phyloP scores from a whole-genome alignment of 2,113 vertebrate genomes.

The Lepus europaeus region DNA sequence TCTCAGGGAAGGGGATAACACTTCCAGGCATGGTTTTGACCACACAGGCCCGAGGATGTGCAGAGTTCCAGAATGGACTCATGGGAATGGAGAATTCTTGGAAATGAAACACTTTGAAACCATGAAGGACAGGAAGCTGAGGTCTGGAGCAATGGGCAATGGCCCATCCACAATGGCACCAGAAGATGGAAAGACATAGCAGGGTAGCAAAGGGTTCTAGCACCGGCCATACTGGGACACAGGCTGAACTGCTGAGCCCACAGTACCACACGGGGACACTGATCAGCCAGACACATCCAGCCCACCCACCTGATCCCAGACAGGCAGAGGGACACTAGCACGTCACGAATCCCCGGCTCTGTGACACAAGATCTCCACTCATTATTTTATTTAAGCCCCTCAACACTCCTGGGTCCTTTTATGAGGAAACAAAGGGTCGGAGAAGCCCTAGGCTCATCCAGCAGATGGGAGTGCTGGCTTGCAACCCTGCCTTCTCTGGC shows the following conservation, averaged over 20 bases:
- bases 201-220: background rate
- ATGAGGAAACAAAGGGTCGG: constrained; percentile 12
- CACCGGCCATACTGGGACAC: background rate
- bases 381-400: background rate
- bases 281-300: accelerated
- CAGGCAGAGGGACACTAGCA: background rate
- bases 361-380: background rate
- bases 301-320: background rate
- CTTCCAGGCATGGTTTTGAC: background rate
- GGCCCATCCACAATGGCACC: background rate
- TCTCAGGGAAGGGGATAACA: background rate
- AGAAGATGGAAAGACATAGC: background rate
- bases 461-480: background rate
- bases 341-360: background rate
- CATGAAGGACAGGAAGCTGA: background rate
- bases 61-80: constrained; percentile 2
- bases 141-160: background rate
- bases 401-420: background rate
- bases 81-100: background rate
- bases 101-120: background rate
- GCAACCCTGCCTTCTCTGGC: background rate
- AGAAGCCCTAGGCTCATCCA: background rate
- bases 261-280: background rate
- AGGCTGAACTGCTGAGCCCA: background rate
- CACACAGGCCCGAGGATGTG: background rate